These are phyloP conservation scores for Ptyas mucosa DNA, from an alignment of 2,113 vertebrate genomes.

Conservation along the genomic window DNA sequence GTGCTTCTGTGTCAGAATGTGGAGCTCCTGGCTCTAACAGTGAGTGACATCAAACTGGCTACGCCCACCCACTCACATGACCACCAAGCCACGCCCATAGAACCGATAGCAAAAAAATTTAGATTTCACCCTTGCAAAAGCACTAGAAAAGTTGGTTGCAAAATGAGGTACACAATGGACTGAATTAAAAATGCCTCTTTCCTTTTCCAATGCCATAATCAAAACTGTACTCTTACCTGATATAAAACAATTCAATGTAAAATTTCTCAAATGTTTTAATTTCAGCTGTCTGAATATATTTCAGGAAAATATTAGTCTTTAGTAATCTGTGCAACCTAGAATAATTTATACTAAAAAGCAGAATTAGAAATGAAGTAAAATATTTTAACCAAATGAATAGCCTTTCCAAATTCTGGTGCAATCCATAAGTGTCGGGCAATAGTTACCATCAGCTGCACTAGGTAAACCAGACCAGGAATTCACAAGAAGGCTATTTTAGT, in stretches of 20 bases:
- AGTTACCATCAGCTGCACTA: not conserved
- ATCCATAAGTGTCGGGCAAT: not conserved
- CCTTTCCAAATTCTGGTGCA: not conserved
- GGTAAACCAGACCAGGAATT: not conserved
- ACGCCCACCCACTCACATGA: too few relatives aligned
- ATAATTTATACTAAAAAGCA: not conserved
- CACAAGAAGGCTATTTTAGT: not conserved
- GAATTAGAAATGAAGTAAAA: not conserved
- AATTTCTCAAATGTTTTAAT: not conserved
- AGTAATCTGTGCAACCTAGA: not conserved
- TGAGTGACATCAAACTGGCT: too few relatives aligned
- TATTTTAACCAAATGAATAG: not conserved
- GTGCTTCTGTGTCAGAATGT: too few relatives aligned
- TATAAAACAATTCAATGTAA: not conserved
- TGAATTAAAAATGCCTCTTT: not conserved
- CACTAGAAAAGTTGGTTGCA: not conserved
- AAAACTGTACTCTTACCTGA: not conserved
- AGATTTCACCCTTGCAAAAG: too few relatives aligned
- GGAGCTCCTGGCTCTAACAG: too few relatives aligned
- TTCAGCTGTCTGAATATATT: not conserved
- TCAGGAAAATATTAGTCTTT: fast-evolving
- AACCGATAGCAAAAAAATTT: too few relatives aligned
- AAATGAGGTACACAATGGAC: not conserved
- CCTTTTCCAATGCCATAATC: not conserved
- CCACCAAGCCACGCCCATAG: too few relatives aligned